Evolutionary conservation across 2,113 vertebrate genomes (phyloP).

Genomic region (Synodontis membranacea): DNA sequence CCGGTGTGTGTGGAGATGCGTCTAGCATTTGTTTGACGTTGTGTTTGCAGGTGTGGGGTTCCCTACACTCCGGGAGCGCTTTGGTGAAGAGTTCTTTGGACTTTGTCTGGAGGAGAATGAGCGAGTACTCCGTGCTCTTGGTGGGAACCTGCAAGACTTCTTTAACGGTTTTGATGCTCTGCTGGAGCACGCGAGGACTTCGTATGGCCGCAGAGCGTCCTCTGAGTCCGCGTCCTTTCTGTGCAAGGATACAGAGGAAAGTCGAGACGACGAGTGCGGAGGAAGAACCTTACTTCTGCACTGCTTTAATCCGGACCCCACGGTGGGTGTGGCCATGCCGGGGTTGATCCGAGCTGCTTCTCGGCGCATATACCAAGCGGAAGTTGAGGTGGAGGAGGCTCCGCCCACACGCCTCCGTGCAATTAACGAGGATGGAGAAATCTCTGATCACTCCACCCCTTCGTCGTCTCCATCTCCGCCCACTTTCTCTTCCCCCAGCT

Average conservation of each 20-base stretch:
- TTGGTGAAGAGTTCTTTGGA: slow-evolving; percentile 94
- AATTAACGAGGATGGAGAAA: slow-evolving; percentile 71
- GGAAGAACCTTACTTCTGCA: slow-evolving; percentile 83
- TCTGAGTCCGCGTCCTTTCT: slow-evolving; percentile 95
- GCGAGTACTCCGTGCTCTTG: slow-evolving; percentile 91
- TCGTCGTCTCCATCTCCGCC: slow-evolving; percentile 75
- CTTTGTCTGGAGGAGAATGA: slow-evolving; percentile 97
- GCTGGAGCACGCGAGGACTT: slow-evolving; percentile 94
- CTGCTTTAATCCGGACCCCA: slow-evolving; percentile 90
- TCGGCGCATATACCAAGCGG: slow-evolving; percentile 85
- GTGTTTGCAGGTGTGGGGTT: slow-evolving; percentile 82
- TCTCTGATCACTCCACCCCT: slow-evolving; percentile 77
- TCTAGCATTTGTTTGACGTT: too few relatives aligned
- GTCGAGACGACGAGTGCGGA: slow-evolving; percentile 55
- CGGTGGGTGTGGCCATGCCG: slow-evolving; percentile 90
- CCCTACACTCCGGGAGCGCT: slow-evolving; percentile 89
- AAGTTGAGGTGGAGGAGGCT: slow-evolving; percentile 89
- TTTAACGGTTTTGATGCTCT: slow-evolving; percentile 98
- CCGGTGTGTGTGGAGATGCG: too few relatives aligned
- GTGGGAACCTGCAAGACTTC: slow-evolving; percentile 94
- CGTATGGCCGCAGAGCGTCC: slow-evolving; percentile 88
- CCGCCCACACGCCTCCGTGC: slow-evolving; percentile 72
- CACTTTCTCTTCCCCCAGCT: slow-evolving; percentile 65
- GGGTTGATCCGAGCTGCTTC: slow-evolving; percentile 93
- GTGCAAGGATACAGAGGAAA: slow-evolving; percentile 82